Percentiles rank a stretch among this genome's conserved stretches.
Evolutionary conservation across 2,113 vertebrate genomes (phyloP).

Genomic region (Dasyprocta punctata): DNA sequence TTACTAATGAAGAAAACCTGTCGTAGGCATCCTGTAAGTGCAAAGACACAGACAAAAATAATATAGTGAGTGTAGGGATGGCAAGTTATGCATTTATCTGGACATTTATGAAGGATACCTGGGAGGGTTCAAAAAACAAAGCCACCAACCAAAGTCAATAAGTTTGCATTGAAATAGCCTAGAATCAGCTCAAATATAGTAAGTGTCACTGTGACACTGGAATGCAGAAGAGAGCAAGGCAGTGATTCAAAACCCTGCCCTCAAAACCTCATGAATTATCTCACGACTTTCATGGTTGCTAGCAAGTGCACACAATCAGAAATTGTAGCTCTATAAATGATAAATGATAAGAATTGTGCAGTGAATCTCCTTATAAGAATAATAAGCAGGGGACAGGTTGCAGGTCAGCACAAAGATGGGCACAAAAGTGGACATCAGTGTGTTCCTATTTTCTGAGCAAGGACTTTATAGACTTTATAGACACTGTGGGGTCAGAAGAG

Average conservation of each 20-base stretch:
- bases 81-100: not conserved
- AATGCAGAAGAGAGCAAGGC: not conserved
- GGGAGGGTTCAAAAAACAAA: not conserved
- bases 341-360: not conserved
- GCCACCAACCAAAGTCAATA: not conserved
- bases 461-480: slow-evolving; percentile 23
- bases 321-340: not conserved
- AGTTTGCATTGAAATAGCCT: not conserved
- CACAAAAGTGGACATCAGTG: not conserved
- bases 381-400: not conserved
- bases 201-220: not conserved
- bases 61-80: not conserved
- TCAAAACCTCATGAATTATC: not conserved
- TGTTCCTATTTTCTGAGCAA: not conserved
- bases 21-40: not conserved
- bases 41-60: not conserved
- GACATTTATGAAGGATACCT: not conserved
- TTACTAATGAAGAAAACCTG: not conserved
- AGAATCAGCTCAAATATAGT: not conserved
- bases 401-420: not conserved
- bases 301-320: not conserved
- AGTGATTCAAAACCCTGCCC: not conserved
- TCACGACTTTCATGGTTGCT: not conserved
- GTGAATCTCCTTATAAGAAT: not conserved
- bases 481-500: not conserved